A percentile compares a stretch with the other conserved stretches of the same genome.
These are phyloP conservation scores for Diglossa brunneiventris DNA, from an alignment of 2,113 vertebrate genomes.

Conservation along the genomic window DNA sequence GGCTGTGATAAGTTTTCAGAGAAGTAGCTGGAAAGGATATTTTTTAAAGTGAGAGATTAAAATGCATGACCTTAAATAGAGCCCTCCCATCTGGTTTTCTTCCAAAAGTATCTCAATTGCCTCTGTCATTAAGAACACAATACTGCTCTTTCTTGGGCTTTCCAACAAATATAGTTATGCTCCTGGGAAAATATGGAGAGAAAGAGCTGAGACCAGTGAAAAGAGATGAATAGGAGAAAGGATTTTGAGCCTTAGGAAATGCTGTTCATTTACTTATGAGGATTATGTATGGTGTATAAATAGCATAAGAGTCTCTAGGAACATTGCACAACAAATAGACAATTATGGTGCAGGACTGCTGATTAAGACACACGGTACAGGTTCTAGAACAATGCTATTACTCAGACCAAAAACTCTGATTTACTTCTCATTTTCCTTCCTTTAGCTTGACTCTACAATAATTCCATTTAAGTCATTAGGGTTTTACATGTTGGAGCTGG, in stretches of 20 bases:
- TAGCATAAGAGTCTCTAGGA: conserved; percentile 35
- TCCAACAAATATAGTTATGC: conserved; percentile 55
- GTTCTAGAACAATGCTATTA: neutral
- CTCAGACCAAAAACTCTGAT: neutral
- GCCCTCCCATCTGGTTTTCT: conserved; percentile 56
- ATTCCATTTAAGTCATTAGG: neutral
- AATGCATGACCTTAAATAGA: conserved; percentile 57
- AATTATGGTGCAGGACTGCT: neutral
- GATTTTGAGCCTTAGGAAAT: conserved; percentile 29
- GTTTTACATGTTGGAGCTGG: neutral
- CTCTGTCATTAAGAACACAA: conserved; percentile 57
- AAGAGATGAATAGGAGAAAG: conserved; percentile 50
- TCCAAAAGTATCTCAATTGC: conserved; percentile 55
- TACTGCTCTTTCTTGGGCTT: conserved; percentile 59
- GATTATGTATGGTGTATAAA: conserved; percentile 22
- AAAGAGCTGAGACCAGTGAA: conserved; percentile 44
- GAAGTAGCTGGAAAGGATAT: conserved; percentile 28
- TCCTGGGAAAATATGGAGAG: conserved; percentile 62
- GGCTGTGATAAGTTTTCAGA: conserved; percentile 57
- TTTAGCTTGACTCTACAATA: neutral
- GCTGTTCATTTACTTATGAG: conserved; percentile 41
- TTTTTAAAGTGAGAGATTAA: conserved; percentile 58
- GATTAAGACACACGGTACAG: neutral
- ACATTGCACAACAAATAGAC: neutral
- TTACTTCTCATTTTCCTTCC: conserved; percentile 14